Evolutionary conservation across 2,888 invertebrate species (phyloP).

Genomic region (Mycogona germanica): DNA sequence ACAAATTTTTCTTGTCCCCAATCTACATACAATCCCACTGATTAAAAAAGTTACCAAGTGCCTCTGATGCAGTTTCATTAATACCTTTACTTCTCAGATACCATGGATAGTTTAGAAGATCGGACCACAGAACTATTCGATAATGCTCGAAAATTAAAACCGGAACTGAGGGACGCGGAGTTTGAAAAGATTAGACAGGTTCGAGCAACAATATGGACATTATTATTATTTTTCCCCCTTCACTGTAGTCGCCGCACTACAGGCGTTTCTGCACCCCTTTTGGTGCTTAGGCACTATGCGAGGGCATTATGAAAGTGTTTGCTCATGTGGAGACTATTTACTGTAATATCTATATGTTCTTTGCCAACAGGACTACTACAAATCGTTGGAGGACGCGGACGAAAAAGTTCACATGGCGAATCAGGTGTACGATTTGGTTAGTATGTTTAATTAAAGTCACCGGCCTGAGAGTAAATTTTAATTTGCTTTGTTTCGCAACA

Average conservation of each 20-base stretch:
- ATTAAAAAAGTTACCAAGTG: no score
- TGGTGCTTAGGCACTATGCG: not conserved
- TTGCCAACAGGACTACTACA: constrained; percentile 68
- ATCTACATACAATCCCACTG: no score
- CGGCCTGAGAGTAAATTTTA: not conserved
- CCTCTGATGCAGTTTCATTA: no score
- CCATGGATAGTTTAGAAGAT: constrained; percentile 84
- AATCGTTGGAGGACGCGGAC: constrained; percentile 86
- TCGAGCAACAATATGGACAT: constrained; percentile 3
- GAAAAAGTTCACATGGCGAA: constrained; percentile 91
- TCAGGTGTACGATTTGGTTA: constrained; percentile 79
- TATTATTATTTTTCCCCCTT: not conserved
- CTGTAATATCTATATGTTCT: not conserved
- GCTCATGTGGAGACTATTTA: not conserved
- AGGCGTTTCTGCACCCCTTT: no score
- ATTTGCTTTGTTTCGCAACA: no score
- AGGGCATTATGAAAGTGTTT: no score
- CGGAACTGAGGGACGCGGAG: constrained; percentile 63
- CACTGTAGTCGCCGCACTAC: no score
- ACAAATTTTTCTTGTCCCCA: no score
- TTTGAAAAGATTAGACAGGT: constrained; percentile 56
- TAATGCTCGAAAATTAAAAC: constrained; percentile 63
- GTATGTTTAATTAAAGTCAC: constrained; percentile 12
- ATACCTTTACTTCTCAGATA: constrained; percentile 41
- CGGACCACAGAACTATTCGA: constrained; percentile 74